Conservation (phyloP, 2,113 vertebrate genomes). For the Sciurus niger region DNA sequence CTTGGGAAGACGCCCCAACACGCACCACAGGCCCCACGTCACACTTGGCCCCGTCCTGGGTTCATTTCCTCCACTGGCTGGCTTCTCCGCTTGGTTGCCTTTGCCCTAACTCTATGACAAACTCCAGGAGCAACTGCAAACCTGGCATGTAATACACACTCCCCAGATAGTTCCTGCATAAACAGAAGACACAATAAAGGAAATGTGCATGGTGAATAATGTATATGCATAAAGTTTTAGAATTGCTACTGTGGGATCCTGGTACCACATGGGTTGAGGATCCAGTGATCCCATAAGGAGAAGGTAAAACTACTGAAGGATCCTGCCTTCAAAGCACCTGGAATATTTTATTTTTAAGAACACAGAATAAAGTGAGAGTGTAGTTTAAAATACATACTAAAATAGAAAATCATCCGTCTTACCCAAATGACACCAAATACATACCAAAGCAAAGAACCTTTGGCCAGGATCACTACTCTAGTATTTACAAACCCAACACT, state of each 20-base stretch:
- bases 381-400: neutral
- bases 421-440: neutral
- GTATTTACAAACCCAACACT: neutral
- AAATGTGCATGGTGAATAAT: neutral
- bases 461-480: neutral
- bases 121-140: neutral
- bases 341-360: neutral
- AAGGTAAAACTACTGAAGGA: neutral
- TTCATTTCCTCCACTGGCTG: neutral
- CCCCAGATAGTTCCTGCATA: neutral
- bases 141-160: neutral
- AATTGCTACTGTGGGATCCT: neutral
- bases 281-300: neutral
- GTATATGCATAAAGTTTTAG: neutral
- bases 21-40: neutral
- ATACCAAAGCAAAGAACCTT: neutral
- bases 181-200: neutral
- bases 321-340: neutral
- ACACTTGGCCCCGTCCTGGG: neutral
- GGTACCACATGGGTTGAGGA: neutral
- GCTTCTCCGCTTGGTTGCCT: neutral
- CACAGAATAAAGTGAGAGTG: neutral
- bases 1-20: neutral
- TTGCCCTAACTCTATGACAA: neutral
- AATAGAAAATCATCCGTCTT: neutral